A percentile compares a stretch with the other conserved stretches of the same genome.
phyloP scores from a whole-genome alignment of 1,140 invertebrate species.

The Brachionus calyciflorus region DNA sequence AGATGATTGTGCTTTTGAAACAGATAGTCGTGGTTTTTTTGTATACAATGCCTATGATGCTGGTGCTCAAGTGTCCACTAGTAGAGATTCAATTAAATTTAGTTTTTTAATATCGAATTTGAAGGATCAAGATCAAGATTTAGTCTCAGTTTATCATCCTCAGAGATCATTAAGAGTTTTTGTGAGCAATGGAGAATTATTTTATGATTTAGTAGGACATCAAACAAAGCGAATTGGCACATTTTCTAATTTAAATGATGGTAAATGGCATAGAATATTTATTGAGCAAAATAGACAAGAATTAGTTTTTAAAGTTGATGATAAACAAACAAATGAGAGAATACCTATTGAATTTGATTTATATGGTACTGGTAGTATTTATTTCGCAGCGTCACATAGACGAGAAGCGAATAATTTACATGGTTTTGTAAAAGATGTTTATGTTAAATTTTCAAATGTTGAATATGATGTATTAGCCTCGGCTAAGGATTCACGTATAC shows the following conservation, averaged over 20 bases:
- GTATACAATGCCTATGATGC: conserved; percentile 19
- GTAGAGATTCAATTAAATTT: neutral
- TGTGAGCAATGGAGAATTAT: neutral
- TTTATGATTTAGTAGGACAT: neutral
- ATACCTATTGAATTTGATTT: conserved; percentile 12
- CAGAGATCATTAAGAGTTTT: neutral
- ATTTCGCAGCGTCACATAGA: conserved; percentile 19
- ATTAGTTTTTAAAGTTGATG: neutral
- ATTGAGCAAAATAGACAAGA: neutral
- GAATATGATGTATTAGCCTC: conserved; percentile 30
- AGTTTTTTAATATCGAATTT: neutral
- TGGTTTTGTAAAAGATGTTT: conserved; percentile 38
- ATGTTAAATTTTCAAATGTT: conserved; percentile 6
- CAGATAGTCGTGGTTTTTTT: neutral
- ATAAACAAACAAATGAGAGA: neutral
- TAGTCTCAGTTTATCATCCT: conserved; percentile 1
- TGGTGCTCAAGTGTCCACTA: neutral
- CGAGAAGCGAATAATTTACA: conserved; percentile 19
- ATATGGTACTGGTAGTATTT: neutral
- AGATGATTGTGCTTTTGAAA: conserved; percentile 11
- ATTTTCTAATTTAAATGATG: neutral
- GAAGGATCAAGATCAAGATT: conserved; percentile 3
- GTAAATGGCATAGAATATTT: conserved; percentile 6
- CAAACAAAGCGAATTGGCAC: neutral
- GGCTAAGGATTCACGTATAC: neutral